Evolutionary conservation across 1,140 invertebrate genomes (phyloP).

Genomic region (Anadara kagoshimensis): DNA sequence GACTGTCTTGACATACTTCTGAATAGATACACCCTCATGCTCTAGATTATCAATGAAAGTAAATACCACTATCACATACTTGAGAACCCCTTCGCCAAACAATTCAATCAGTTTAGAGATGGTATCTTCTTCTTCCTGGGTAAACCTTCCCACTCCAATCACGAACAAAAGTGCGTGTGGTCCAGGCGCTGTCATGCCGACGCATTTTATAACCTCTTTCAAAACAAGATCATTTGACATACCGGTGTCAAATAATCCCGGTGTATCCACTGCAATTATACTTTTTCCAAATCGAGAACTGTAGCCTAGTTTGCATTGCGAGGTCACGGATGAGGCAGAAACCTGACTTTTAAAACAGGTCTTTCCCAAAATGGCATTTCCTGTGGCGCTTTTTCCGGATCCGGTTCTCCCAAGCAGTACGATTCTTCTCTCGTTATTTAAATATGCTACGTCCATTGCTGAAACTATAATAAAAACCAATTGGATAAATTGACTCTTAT

Average conservation of each 20-base stretch:
- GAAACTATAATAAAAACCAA: too few species aligned
- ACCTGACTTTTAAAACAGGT: not conserved
- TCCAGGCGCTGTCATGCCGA: conserved; percentile 7
- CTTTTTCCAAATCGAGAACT: not conserved
- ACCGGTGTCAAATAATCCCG: conserved; percentile 15
- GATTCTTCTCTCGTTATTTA: not conserved
- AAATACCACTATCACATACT: conserved; percentile 24
- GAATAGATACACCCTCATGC: not conserved
- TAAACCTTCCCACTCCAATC: conserved; percentile 7
- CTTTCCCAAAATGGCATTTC: conserved; percentile 8
- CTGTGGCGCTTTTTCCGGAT: conserved; percentile 13
- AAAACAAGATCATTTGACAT: not conserved
- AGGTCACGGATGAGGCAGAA: not conserved
- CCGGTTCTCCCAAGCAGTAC: conserved; percentile 15
- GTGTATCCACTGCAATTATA: conserved; percentile 13
- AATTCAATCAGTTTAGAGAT: not conserved
- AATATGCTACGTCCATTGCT: too few species aligned
- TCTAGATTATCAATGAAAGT: not conserved
- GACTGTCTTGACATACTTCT: not conserved
- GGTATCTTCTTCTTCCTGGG: conserved; percentile 4
- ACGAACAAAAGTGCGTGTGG: conserved; percentile 21
- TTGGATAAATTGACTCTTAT: too few species aligned
- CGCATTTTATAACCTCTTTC: conserved; percentile 16
- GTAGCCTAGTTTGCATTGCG: not conserved
- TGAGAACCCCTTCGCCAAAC: conserved; percentile 5